These are phyloP conservation scores for Dryobota labecula DNA, from an alignment of 2,888 invertebrate genomes.

Conservation along the genomic window DNA sequence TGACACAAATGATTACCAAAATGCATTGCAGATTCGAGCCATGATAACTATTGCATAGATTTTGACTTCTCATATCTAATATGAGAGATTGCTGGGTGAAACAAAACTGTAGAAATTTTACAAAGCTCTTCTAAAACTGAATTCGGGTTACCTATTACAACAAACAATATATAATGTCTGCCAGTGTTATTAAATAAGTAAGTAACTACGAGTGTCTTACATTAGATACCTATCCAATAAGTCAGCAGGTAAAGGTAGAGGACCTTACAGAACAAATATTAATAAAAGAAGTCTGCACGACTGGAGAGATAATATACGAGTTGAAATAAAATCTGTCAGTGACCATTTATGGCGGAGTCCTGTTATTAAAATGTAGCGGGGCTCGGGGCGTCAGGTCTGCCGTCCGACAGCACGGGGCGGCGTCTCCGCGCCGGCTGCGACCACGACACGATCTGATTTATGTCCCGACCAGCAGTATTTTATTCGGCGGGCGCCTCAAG, in stretches of 20 bases:
- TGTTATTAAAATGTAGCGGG: conserved; percentile 89
- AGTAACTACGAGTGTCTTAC: too few species aligned
- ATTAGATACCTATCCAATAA: too few species aligned
- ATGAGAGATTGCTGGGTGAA: too few species aligned
- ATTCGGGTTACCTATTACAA: too few species aligned
- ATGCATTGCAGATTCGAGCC: too few species aligned
- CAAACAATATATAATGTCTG: too few species aligned
- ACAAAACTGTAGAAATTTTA: too few species aligned
- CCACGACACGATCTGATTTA: conserved; percentile 88
- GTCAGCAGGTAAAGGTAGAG: conserved; percentile 34
- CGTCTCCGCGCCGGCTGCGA: conserved; percentile 86
- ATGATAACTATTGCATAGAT: too few species aligned
- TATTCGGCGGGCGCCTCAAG: conserved; percentile 90
- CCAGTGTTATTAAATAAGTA: too few species aligned
- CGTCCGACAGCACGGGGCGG: conserved; percentile 56
- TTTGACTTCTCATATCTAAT: too few species aligned
- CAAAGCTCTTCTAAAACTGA: too few species aligned
- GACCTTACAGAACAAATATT: conserved; percentile 68
- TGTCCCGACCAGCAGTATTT: conserved; percentile 89
- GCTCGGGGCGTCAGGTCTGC: conserved; percentile 72
- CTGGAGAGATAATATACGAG: conserved; percentile 84
- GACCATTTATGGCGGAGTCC: conserved; percentile 87
- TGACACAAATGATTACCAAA: too few species aligned
- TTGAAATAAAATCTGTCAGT: conserved; percentile 89
- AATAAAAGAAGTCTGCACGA: conserved; percentile 81